Percentiles rank a stretch among this genome's conserved stretches.
Conservation (phyloP, 2,888 invertebrate genomes). For the Drosophila atroscutellata region DNA sequence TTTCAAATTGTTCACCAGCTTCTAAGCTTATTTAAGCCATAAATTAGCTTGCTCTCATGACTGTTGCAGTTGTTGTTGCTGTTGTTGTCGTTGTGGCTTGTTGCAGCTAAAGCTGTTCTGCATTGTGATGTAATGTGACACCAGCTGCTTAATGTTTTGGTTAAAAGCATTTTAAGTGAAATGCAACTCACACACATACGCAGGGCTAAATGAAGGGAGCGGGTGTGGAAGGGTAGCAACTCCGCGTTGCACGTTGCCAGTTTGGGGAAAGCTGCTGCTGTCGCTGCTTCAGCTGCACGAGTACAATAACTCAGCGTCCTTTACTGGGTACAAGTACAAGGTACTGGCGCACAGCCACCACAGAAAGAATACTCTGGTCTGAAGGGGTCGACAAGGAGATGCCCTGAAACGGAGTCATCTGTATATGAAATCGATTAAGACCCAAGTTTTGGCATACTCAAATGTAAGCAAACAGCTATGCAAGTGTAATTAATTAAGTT, state of each 20-base stretch:
- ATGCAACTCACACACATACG: slow-evolving; percentile 53
- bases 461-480: not conserved
- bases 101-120: slow-evolving; percentile 47
- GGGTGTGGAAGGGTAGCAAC: slow-evolving; percentile 22
- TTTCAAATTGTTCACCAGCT: slow-evolving; percentile 1
- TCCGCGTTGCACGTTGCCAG: slow-evolving; percentile 48
- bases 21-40: slow-evolving; percentile 51
- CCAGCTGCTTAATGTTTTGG: slow-evolving; percentile 81
- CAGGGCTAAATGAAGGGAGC: slow-evolving; percentile 1
- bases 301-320: slow-evolving; percentile 59
- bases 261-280: slow-evolving; percentile 40
- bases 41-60: slow-evolving; percentile 40
- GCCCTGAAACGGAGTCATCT: not conserved
- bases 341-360: slow-evolving; percentile 21
- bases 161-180: slow-evolving; percentile 80
- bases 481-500: not conserved
- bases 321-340: slow-evolving; percentile 55
- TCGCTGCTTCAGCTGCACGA: slow-evolving; percentile 24
- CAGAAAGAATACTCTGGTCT: not conserved
- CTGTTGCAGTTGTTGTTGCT: not conserved
- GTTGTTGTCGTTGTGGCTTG: slow-evolving; percentile 32
- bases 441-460: not conserved
- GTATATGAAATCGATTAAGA: not conserved
- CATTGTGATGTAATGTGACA: slow-evolving; percentile 76
- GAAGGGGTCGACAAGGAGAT: not conserved